Conservation (phyloP, 92 coral and sea anemone species). For the Palythoa grandis region DNA sequence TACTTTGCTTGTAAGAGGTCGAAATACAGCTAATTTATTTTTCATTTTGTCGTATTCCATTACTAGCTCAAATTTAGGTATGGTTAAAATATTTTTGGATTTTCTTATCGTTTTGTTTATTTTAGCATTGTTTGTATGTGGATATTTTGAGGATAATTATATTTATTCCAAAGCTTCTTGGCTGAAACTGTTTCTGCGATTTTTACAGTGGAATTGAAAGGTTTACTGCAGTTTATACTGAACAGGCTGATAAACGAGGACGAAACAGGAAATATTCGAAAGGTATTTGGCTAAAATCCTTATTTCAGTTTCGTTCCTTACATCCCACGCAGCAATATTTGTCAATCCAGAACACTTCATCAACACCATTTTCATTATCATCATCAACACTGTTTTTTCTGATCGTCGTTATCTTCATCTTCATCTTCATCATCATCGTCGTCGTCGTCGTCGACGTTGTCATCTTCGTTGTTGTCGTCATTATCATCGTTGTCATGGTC, state of each 20-base stretch:
- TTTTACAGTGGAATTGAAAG: slow-evolving; percentile 48
- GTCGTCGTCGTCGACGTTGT: no score
- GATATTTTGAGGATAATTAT: background rate
- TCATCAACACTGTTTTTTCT: background rate
- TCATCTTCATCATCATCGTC: no score
- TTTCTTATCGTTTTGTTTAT: no score
- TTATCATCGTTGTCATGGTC: no score
- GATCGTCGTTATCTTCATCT: no score
- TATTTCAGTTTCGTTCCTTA: background rate
- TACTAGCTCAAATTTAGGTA: no score
- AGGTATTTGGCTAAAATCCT: slow-evolving; percentile 45
- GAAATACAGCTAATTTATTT: no score
- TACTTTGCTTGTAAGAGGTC: no score
- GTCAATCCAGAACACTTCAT: background rate
- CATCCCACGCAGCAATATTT: background rate
- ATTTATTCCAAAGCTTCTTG: background rate
- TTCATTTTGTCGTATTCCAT: no score
- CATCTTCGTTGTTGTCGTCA: no score
- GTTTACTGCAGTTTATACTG: slow-evolving; percentile 70
- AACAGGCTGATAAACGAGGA: slow-evolving; percentile 71
- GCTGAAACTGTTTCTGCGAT: background rate
- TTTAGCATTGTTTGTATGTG: no score
- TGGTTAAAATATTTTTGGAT: no score
- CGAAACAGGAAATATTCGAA: slow-evolving; percentile 62
- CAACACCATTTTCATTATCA: background rate